phyloP scores from a whole-genome alignment of 2,888 invertebrate genomes.

The Amiota minor region DNA sequence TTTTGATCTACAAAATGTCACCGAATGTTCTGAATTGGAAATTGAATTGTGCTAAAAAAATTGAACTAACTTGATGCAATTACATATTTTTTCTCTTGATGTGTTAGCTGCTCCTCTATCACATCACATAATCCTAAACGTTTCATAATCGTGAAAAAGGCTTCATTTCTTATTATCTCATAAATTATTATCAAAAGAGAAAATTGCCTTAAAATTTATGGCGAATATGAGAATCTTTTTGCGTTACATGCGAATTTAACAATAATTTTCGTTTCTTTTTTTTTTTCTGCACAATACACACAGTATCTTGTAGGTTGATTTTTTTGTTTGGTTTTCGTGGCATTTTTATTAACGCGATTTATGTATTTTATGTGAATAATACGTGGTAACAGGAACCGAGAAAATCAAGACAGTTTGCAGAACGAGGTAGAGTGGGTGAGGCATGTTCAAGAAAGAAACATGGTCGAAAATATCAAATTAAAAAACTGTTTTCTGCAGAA shows the following conservation, averaged over 20 bases:
- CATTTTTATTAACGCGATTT: slow-evolving; percentile 62
- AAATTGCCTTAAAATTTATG: slow-evolving; percentile 69
- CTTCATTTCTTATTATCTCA: slow-evolving; percentile 58
- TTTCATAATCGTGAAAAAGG: no score
- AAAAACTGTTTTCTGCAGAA: background rate
- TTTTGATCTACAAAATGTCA: background rate
- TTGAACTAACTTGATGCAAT: no score
- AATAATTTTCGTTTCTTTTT: slow-evolving; percentile 20
- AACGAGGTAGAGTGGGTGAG: background rate
- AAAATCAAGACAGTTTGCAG: slow-evolving; percentile 22
- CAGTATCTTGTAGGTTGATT: slow-evolving; percentile 57
- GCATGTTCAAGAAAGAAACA: background rate
- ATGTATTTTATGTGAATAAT: slow-evolving; percentile 46
- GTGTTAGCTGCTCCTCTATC: no score
- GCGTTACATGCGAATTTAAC: slow-evolving; percentile 13
- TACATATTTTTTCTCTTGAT: no score
- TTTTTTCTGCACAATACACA: slow-evolving; percentile 9
- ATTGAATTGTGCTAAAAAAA: no score
- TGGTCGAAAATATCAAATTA: background rate
- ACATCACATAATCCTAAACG: no score
- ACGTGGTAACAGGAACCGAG: slow-evolving; percentile 20
- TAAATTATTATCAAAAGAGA: slow-evolving; percentile 62
- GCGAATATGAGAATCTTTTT: slow-evolving; percentile 41
- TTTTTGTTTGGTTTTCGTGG: slow-evolving; percentile 42
- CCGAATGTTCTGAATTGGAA: no score